These are phyloP conservation scores for Lampris incognitus DNA, from an alignment of 2,113 vertebrate species.

Conservation along the genomic window DNA sequence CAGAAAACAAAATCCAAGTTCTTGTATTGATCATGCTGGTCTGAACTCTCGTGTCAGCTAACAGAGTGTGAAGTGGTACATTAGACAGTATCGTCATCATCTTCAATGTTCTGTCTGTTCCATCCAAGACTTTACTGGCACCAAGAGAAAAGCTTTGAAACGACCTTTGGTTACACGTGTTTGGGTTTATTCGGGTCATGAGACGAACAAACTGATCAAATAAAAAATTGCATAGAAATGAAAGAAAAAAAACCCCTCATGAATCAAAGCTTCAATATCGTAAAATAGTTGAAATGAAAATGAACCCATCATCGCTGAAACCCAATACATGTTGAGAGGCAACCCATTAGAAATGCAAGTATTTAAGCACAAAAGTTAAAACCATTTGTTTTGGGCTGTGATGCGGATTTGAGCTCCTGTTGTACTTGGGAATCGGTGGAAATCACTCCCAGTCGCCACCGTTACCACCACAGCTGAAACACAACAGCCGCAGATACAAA, in stretches of 20 bases:
- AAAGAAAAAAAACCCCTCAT: constrained; percentile 2
- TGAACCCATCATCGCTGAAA: not conserved
- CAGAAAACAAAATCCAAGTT: constrained; percentile 23
- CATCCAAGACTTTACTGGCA: constrained; percentile 15
- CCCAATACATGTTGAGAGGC: not conserved
- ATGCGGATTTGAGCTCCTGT: not conserved
- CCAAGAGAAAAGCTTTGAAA: constrained; percentile 29
- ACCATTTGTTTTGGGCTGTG: too few species aligned
- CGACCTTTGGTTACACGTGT: constrained; percentile 21
- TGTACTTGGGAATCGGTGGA: constrained; percentile 26
- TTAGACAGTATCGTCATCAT: constrained; percentile 20
- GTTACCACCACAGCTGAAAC: not conserved
- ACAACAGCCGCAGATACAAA: constrained; percentile 4
- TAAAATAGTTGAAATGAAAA: constrained; percentile 21
- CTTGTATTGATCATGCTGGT: constrained; percentile 58
- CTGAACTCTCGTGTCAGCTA: not conserved
- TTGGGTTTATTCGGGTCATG: constrained; percentile 11
- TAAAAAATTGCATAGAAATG: constrained; percentile 42
- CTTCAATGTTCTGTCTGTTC: constrained; percentile 22
- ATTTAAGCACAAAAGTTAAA: not conserved
- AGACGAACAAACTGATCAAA: constrained; percentile 13
- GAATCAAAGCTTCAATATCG: not conserved
- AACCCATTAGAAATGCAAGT: constrained; percentile 4
- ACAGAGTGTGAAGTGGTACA: constrained; percentile 39
- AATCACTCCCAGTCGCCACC: not conserved